Evolutionary conservation across 1,140 invertebrate species (phyloP), one percentile per base, ranked within the genome.

Genomic region (Microplitis demolitor): DNA sequence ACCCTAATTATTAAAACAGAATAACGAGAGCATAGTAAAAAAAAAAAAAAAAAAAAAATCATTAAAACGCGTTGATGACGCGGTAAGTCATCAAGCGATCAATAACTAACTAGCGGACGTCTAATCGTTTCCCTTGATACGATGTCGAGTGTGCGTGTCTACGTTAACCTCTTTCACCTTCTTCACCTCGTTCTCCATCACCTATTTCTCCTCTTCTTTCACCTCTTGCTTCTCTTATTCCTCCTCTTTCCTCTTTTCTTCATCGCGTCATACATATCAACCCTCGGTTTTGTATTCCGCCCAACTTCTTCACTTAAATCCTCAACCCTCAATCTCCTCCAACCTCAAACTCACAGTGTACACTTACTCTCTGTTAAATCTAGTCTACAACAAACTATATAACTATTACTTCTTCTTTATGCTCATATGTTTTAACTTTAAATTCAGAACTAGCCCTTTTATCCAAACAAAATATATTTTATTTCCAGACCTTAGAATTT

Each of bases 61-160:
- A 39, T 45, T 51, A 45, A 45, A 45, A 45, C 39, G 39, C 39
- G 39, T 45, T 45, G 39, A 45, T 45, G 39, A 45, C 39, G 6
- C 39, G 39, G 39, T 61, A 61, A 61, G 60, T 31, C 60, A 61
- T 56, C 53, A 56, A 56, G 54, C 34, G 60, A 71, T 71, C 73
- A 63, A 68, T 68, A 72, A 58, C 53, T 11, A 70, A 66, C 70
- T 72, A 69, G 62, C 74, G 51, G 54, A 13, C 33, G 35, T 35
- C 50, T 75, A 72, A 75, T 72, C 71, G 67, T 72, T 75, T 72
- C 56, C 74, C 33, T 39, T 35, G 53, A 37, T 66, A 64, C 69
- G 37, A 62, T 56, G 51, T 62, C 39, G 53, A 62, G 66, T 69
- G 74, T 75, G 74, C 71, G 71, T 72, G 74, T 73, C 66, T 68